phyloP scores from a whole-genome alignment of 1,140 invertebrate species.

The Pseudomyrmex dendroicus region DNA sequence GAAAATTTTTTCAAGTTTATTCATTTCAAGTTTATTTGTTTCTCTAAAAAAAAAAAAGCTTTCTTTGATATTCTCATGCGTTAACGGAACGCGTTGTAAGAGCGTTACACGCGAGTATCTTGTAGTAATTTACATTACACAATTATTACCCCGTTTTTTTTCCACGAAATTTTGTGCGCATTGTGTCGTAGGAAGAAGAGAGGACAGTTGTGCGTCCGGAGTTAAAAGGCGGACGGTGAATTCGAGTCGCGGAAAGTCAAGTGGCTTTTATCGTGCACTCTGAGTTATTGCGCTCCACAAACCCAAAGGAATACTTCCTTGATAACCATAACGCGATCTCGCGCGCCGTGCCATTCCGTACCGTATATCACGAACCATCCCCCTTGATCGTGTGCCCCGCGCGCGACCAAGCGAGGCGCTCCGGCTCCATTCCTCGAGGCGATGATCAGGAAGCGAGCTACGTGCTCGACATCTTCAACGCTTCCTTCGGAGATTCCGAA shows the following conservation, averaged over 20 bases:
- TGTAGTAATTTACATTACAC: neutral
- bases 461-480: conserved; percentile 59
- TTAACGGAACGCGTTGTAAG: too few species aligned
- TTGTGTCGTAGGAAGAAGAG: neutral
- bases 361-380: conserved; percentile 54
- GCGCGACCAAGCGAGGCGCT: conserved; percentile 28
- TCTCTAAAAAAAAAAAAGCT: neutral
- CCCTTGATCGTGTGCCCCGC: conserved; percentile 3
- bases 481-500: conserved; percentile 34
- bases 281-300: conserved; percentile 55
- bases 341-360: conserved; percentile 21
- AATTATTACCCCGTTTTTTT: neutral
- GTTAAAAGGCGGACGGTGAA: conserved; percentile 19
- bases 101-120: neutral
- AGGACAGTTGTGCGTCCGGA: neutral
- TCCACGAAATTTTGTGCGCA: neutral
- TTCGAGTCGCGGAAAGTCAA: conserved; percentile 31
- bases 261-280: conserved; percentile 49
- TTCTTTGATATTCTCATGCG: neutral
- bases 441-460: conserved; percentile 60
- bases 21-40: neutral
- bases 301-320: conserved; percentile 58
- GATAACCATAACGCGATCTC: conserved; percentile 59
- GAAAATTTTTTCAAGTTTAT: neutral
- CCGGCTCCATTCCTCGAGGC: conserved; percentile 32